Conservation (phyloP, 2,888 invertebrate species). For the Synergus umbraculus region DNA sequence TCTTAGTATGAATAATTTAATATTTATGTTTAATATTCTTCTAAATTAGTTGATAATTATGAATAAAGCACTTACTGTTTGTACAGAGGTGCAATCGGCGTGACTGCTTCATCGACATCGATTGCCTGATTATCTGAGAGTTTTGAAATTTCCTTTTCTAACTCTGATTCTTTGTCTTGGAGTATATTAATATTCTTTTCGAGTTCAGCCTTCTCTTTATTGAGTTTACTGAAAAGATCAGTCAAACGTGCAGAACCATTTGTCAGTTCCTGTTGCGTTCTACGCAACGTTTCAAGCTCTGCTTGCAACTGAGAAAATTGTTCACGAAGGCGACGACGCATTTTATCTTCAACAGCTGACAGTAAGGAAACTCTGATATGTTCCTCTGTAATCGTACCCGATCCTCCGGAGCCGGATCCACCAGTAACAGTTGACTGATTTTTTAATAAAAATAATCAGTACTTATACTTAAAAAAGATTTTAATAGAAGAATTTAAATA, state of each 20-base stretch:
- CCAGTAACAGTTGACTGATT: slow-evolving; percentile 67
- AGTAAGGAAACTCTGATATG: slow-evolving; percentile 95
- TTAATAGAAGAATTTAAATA: neutral
- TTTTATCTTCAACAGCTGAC: slow-evolving; percentile 96
- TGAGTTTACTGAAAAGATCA: slow-evolving; percentile 86
- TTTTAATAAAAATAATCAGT: slow-evolving; percentile 13
- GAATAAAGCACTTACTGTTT: slow-evolving; percentile 85
- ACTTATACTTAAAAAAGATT: neutral
- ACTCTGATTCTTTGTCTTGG: slow-evolving; percentile 91
- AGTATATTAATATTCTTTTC: slow-evolving; percentile 90
- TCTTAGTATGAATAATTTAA: neutral
- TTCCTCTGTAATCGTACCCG: slow-evolving; percentile 95
- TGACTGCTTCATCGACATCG: slow-evolving; percentile 97
- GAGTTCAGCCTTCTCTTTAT: slow-evolving; percentile 88
- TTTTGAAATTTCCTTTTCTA: slow-evolving; percentile 88
- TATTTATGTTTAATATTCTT: neutral
- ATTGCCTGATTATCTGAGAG: slow-evolving; percentile 88
- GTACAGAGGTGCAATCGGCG: slow-evolving; percentile 96
- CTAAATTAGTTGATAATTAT: neutral
- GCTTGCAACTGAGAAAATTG: slow-evolving; percentile 94
- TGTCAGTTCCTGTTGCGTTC: slow-evolving; percentile 91
- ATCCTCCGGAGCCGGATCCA: slow-evolving; percentile 79
- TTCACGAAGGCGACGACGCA: slow-evolving; percentile 91
- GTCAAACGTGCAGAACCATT: slow-evolving; percentile 91
- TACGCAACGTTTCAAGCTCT: slow-evolving; percentile 91